These are phyloP conservation scores for Plutomurus gul DNA, from an alignment of 1,140 invertebrate species.

Conservation along the genomic window DNA sequence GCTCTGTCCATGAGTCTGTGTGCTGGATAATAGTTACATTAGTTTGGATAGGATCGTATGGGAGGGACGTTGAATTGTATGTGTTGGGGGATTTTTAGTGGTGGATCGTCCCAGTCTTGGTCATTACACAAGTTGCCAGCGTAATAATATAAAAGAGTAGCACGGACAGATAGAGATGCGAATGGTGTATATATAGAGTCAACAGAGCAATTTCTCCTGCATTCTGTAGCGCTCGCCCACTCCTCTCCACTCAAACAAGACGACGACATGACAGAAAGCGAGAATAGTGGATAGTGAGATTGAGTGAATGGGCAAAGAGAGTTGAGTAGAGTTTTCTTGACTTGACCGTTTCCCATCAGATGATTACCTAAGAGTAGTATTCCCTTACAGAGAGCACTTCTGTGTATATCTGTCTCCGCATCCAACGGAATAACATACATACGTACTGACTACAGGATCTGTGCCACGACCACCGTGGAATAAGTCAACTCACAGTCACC, in stretches of 20 bases:
- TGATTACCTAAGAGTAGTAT: constrained; percentile 12
- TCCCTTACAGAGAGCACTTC: no score
- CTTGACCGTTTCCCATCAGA: constrained; percentile 13
- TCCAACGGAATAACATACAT: background rate
- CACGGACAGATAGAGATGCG: background rate
- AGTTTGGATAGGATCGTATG: background rate
- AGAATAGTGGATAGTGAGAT: constrained; percentile 25
- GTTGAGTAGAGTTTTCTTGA: background rate
- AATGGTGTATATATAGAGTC: background rate
- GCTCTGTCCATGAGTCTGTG: background rate
- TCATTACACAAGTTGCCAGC: constrained; percentile 21
- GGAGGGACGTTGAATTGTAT: background rate
- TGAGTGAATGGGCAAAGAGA: constrained; percentile 9
- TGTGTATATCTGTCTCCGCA: background rate
- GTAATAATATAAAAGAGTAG: constrained; percentile 4
- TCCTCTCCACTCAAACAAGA: background rate
- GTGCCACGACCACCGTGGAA: no score
- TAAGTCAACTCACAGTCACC: no score
- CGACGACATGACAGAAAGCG: background rate
- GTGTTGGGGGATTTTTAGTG: background rate
- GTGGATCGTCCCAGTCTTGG: constrained; percentile 7
- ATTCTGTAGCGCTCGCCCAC: background rate
- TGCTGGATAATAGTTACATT: background rate
- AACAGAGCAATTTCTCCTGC: background rate
- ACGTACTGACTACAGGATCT: no score